phyloP scores from a whole-genome alignment of 2,797 vertebrate genomes.

The Avahi laniger region DNA sequence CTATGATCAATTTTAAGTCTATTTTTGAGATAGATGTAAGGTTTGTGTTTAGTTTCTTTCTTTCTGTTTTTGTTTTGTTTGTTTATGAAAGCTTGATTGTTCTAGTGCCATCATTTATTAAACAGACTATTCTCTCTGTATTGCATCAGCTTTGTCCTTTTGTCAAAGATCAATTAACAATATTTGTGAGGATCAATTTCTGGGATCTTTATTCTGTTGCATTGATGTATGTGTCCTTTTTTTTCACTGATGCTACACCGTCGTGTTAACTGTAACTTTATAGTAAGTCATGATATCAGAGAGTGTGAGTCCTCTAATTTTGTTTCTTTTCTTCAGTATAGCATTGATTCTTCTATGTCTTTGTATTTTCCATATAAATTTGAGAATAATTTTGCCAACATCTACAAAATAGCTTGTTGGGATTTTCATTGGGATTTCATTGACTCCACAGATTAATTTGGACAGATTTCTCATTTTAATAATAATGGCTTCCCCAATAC shows the following conservation, averaged over 20 bases:
- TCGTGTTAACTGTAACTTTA: neutral
- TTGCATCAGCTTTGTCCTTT: neutral
- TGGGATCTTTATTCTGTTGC: neutral
- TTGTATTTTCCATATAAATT: neutral
- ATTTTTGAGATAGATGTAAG: neutral
- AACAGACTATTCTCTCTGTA: neutral
- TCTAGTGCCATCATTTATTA: neutral
- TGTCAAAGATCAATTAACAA: neutral
- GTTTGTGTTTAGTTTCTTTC: neutral
- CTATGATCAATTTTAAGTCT: neutral
- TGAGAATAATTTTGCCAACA: neutral
- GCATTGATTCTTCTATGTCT: neutral
- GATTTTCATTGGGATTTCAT: neutral
- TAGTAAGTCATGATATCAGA: neutral
- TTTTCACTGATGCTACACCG: neutral
- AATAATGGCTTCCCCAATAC: neutral
- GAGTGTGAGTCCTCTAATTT: neutral
- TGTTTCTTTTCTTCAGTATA: neutral
- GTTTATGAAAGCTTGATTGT: neutral
- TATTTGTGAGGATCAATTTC: neutral
- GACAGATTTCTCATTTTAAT: neutral
- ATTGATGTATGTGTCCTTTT: neutral
- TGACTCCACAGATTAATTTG: neutral
- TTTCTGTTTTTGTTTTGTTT: neutral
- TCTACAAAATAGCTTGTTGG: neutral